These are phyloP conservation scores for Sminthopsis crassicaudata DNA, from an alignment of 2,113 vertebrate genomes.

Conservation along the genomic window DNA sequence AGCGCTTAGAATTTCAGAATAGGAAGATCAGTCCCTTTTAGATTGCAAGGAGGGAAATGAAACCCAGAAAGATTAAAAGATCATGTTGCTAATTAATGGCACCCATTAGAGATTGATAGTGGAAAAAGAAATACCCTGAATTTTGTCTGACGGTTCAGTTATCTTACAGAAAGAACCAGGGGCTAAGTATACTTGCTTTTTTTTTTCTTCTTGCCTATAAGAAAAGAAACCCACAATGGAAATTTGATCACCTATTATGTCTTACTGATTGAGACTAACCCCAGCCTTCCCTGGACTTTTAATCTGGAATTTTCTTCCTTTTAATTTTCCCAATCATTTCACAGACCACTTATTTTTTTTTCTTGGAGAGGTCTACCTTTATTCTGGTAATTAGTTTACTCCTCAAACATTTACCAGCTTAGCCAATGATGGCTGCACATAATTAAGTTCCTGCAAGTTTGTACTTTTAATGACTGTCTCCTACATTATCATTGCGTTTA, in stretches of 20 bases:
- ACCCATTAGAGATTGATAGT: neutral
- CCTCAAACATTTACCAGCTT: constrained; percentile 34
- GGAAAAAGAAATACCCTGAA: neutral
- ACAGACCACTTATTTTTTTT: constrained; percentile 13
- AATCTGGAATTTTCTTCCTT: neutral
- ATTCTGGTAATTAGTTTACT: constrained; percentile 46
- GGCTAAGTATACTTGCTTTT: neutral
- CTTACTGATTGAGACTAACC: neutral
- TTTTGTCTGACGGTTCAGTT: neutral
- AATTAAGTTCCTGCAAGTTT: constrained; percentile 36
- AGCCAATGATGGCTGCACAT: neutral
- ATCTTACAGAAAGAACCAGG: neutral
- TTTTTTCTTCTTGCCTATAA: neutral
- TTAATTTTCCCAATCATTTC: constrained; percentile 47
- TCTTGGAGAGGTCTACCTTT: constrained; percentile 5
- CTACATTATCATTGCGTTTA: neutral
- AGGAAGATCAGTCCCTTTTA: neutral
- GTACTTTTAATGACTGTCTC: constrained; percentile 19
- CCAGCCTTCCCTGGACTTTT: constrained; percentile 12
- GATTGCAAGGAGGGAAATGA: neutral
- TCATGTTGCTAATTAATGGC: neutral
- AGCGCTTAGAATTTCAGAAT: neutral
- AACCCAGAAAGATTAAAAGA: neutral
- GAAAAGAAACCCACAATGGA: neutral
- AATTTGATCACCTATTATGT: neutral